phyloP scores from a whole-genome alignment of 1,140 invertebrate genomes.

The Arion vulgaris region DNA sequence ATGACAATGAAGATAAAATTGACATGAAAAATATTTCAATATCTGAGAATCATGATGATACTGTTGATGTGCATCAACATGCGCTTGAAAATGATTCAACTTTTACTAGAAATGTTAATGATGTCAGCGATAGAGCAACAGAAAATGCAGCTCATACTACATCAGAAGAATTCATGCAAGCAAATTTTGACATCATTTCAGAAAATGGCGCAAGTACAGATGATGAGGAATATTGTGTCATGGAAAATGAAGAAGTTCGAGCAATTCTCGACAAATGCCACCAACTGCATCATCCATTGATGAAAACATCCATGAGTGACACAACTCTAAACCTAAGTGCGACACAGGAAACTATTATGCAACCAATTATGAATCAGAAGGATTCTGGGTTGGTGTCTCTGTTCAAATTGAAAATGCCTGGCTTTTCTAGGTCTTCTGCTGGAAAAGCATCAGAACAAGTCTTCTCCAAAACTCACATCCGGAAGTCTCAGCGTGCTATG shows the following conservation, averaged over 20 bases:
- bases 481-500: constrained; percentile 49
- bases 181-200: background rate
- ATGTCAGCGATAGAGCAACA: background rate
- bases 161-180: background rate
- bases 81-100: background rate
- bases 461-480: constrained; percentile 17
- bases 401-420: constrained; percentile 43
- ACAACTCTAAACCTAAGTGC: constrained; percentile 28
- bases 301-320: constrained; percentile 50
- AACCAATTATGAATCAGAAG: background rate
- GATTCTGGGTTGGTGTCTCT: constrained; percentile 37
- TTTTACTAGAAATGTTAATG: background rate
- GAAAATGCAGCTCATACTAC: background rate
- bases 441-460: background rate
- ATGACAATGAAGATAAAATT: background rate
- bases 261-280: constrained; percentile 40
- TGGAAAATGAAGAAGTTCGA: constrained; percentile 38
- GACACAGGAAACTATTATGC: background rate
- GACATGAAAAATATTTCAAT: background rate
- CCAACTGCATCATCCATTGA: constrained; percentile 41
- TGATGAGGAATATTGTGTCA: constrained; percentile 38
- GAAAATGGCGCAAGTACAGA: background rate
- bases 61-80: background rate
- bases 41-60: background rate
- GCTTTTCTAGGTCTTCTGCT: constrained; percentile 26